phyloP scores from a whole-genome alignment of 2,888 invertebrate genomes.

The Dyspetes luteomarginatus region DNA sequence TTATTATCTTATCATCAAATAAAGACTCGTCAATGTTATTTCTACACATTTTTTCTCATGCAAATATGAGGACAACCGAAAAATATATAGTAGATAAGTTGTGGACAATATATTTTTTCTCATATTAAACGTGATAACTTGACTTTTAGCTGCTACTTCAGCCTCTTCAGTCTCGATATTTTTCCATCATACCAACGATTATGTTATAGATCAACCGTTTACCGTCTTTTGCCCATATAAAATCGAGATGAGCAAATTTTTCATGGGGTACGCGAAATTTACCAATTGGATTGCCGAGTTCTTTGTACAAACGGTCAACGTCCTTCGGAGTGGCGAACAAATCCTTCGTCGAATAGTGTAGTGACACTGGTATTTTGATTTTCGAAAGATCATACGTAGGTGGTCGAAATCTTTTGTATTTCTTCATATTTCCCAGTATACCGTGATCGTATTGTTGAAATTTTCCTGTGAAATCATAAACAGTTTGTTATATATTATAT shows the following conservation, averaged over 20 bases:
- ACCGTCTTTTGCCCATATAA: slow-evolving; percentile 86
- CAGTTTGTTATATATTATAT: no score
- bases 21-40: background rate
- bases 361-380: slow-evolving; percentile 86
- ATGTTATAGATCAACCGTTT: slow-evolving; percentile 84
- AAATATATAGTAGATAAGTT: no score
- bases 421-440: slow-evolving; percentile 83
- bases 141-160: no score
- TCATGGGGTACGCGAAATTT: slow-evolving; percentile 84
- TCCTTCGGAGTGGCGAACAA: slow-evolving; percentile 85
- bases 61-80: background rate
- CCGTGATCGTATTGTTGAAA: slow-evolving; percentile 85
- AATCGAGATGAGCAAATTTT: slow-evolving; percentile 88
- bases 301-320: slow-evolving; percentile 84
- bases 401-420: slow-evolving; percentile 85
- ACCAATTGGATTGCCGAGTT: slow-evolving; percentile 85
- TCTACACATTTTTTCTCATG: background rate
- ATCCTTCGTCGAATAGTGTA: slow-evolving; percentile 88
- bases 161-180: slow-evolving; percentile 45
- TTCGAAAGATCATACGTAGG: slow-evolving; percentile 86
- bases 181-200: slow-evolving; percentile 65
- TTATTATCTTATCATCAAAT: background rate
- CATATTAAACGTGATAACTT: no score
- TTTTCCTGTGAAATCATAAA: slow-evolving; percentile 66
- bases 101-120: no score